phyloP scores from a whole-genome alignment of 2,113 vertebrate species.

The Entelurus aequoreus region DNA sequence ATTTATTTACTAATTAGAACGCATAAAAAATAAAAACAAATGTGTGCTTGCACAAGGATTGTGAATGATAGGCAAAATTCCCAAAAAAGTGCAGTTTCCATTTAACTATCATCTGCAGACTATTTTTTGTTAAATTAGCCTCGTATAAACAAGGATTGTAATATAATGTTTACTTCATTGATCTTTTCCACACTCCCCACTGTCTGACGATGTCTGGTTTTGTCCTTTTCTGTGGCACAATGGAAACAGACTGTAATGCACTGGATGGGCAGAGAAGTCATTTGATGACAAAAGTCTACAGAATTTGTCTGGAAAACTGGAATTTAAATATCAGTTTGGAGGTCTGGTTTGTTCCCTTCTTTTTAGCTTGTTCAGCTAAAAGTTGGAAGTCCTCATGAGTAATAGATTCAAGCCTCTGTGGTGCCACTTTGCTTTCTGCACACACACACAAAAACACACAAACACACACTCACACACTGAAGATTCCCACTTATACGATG shows the following conservation, averaged over 20 bases:
- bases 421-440: conserved; percentile 5
- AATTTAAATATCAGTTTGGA: background rate
- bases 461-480: conserved; percentile 16
- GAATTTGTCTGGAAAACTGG: background rate
- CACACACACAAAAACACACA: background rate
- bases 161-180: background rate
- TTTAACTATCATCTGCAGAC: too few relatives aligned
- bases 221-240: background rate
- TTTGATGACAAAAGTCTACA: background rate
- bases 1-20: too few relatives aligned
- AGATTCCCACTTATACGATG: conserved; percentile 64
- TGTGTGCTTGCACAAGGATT: too few relatives aligned
- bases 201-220: background rate
- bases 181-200: background rate
- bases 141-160: too few relatives aligned
- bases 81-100: too few relatives aligned
- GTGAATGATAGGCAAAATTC: too few relatives aligned
- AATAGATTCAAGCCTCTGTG: background rate
- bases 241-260: background rate
- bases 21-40: too few relatives aligned
- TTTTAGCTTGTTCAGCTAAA: background rate
- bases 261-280: background rate
- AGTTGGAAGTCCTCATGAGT: background rate
- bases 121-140: too few relatives aligned
- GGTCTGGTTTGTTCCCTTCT: background rate